These are phyloP conservation scores for Ovis canadensis DNA, from an alignment of 2,113 vertebrate species.

Conservation along the genomic window DNA sequence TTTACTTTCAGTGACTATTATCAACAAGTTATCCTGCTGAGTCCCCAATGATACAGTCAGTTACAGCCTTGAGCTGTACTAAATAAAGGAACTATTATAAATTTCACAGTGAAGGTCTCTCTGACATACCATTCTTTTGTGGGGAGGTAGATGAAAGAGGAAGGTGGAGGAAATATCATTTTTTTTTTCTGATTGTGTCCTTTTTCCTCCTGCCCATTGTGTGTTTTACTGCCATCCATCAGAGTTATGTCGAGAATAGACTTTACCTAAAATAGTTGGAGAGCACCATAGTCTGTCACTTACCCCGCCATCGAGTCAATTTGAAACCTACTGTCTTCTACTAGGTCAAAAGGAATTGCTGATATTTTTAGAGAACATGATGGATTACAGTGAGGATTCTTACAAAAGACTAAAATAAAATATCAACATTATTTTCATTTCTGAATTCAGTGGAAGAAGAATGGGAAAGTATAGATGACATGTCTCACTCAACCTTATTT, in stretches of 20 bases:
- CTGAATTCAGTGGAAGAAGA: neutral
- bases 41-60: conserved; percentile 33
- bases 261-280: conserved; percentile 48
- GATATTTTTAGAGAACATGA: conserved; percentile 36
- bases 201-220: conserved; percentile 36
- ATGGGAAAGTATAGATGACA: neutral
- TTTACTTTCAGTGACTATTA: conserved; percentile 31
- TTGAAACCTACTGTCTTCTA: conserved; percentile 44
- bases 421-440: conserved; percentile 48
- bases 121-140: conserved; percentile 49
- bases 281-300: conserved; percentile 55
- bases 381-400: neutral
- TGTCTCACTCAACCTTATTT: conserved; percentile 43
- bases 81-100: conserved; percentile 47
- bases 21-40: conserved; percentile 68
- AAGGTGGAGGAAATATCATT: neutral
- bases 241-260: conserved; percentile 54
- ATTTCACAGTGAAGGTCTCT: conserved; percentile 53
- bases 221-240: conserved; percentile 41
- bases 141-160: conserved; percentile 10
- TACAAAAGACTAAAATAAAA: conserved; percentile 67
- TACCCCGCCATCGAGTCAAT: conserved; percentile 20
- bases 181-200: conserved; percentile 52
- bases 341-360: conserved; percentile 50
- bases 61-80: conserved; percentile 56